phyloP scores from a whole-genome alignment of 2,797 vertebrate species.

The Sebastes glaucus region DNA sequence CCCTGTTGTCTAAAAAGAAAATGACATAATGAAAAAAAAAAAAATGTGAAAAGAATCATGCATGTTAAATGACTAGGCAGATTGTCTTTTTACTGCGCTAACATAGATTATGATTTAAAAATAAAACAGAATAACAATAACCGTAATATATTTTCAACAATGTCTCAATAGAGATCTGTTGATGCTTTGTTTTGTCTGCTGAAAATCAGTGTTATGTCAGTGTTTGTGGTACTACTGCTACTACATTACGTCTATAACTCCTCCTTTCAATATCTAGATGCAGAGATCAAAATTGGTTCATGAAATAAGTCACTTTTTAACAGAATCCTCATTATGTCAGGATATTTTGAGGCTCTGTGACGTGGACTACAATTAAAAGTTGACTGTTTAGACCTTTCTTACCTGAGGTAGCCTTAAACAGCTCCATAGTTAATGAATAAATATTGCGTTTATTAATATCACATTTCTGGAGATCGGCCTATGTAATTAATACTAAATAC shows the following conservation, averaged over 20 bases:
- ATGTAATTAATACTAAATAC: too few species aligned
- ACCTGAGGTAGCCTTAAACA: not conserved
- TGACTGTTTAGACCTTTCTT: not conserved
- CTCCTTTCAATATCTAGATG: not conserved
- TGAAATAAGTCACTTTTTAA: not conserved
- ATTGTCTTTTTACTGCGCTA: not conserved
- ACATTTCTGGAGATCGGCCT: not conserved
- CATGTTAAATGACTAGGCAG: not conserved
- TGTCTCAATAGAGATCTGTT: not conserved
- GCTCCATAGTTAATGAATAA: not conserved
- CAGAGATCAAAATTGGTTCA: not conserved
- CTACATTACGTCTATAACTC: not conserved
- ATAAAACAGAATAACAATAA: not conserved
- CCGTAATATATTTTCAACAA: not conserved
- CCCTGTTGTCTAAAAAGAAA: slow-evolving; percentile 49
- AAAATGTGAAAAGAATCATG: not conserved
- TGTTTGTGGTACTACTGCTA: not conserved
- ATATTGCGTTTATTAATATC: not conserved
- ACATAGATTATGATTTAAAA: not conserved
- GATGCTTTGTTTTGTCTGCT: not conserved
- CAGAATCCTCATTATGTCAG: not conserved
- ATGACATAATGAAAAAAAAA: not conserved
- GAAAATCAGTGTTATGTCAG: not conserved
- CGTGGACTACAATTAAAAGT: not conserved
- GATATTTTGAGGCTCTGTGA: not conserved